phyloP scores from a whole-genome alignment of 2,888 invertebrate genomes.

The Lithophane ornitopus region DNA sequence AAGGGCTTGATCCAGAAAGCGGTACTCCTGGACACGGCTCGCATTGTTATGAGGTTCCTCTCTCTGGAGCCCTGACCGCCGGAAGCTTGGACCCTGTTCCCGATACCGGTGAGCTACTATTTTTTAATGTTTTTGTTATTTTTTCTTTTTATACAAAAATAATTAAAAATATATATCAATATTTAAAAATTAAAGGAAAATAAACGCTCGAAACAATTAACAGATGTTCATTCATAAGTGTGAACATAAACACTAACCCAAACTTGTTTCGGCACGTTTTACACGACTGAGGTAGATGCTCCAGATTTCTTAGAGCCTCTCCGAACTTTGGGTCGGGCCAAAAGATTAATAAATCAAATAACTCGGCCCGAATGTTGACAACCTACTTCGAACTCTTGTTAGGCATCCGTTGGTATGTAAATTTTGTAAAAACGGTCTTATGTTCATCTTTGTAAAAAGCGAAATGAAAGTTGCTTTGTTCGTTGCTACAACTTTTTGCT shows the following conservation, averaged over 20 bases:
- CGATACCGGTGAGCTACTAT: no score
- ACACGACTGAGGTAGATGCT: slow-evolving; percentile 19
- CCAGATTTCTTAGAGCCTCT: slow-evolving; percentile 23
- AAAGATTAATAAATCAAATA: slow-evolving; percentile 61
- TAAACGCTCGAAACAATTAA: neutral
- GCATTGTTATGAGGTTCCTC: no score
- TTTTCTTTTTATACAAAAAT: no score
- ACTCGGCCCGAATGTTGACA: slow-evolving; percentile 35
- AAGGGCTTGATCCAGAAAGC: no score
- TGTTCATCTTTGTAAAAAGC: slow-evolving; percentile 42
- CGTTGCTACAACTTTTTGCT: slow-evolving; percentile 4
- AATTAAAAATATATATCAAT: no score
- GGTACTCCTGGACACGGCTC: no score
- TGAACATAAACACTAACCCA: slow-evolving; percentile 15
- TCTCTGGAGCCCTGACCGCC: no score
- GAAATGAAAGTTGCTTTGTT: slow-evolving; percentile 15
- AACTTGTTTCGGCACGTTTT: slow-evolving; percentile 39
- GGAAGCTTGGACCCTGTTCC: no score
- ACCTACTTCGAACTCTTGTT: slow-evolving; percentile 26
- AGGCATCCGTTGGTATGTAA: slow-evolving; percentile 43
- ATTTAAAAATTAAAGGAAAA: no score
- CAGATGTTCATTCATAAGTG: slow-evolving; percentile 7
- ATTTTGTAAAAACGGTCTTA: slow-evolving; percentile 47
- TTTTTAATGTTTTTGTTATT: no score
- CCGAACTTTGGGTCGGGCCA: slow-evolving; percentile 19